Evolutionary conservation across 1,140 invertebrate genomes (phyloP), one percentile per base, ranked within the genome.

Genomic region (Calosoma granatense): DNA sequence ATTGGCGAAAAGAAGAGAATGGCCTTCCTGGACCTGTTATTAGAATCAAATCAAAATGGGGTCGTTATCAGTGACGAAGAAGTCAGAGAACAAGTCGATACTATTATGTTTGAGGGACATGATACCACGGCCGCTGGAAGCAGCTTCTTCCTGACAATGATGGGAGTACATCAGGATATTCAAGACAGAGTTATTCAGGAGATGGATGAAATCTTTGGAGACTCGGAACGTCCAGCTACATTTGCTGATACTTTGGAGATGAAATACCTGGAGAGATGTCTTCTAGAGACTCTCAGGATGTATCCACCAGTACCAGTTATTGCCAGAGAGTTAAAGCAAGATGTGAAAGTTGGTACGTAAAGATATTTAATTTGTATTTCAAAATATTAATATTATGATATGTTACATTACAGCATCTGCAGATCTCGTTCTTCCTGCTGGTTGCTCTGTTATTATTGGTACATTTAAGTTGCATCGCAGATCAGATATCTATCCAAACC

Each of bases 101-200:
- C 92, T 0, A 94, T 95, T 63, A 94, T 94, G 89, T 95, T 96
- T 70, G 92, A 94, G 76, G 91, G 93, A 20, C 92, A 96, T 69
- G 93, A 97, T 67, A 96, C 93, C 0, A 96, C 92, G 0, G 88
- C 90, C 1, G 84, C 88, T 43, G 89, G 81, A n/a, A 85, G 87
- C 20, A 89, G 86, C 64, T 95, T 92, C 78, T 88, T 89, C 59
- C 72, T 94, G 0, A 90, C 85, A 23, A 74, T 91, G 22, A 82
- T 95, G 69, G 90, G 88, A 2, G 79, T 83, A 55, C 83, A 93
- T 66, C 87, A 87, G 47, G 81, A 47, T 47, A 15, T 51, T 19
- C 14, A 55, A 79, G 77, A 53, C 22, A 62, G 61, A 56, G 55
- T 62, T 30, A 9, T 58, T 11, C 21, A 30, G 17, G 63, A 65